Evolutionary conservation across 2,888 invertebrate species (phyloP), one percentile per base, ranked within the genome.

Genomic region (Lapara coniferarum): DNA sequence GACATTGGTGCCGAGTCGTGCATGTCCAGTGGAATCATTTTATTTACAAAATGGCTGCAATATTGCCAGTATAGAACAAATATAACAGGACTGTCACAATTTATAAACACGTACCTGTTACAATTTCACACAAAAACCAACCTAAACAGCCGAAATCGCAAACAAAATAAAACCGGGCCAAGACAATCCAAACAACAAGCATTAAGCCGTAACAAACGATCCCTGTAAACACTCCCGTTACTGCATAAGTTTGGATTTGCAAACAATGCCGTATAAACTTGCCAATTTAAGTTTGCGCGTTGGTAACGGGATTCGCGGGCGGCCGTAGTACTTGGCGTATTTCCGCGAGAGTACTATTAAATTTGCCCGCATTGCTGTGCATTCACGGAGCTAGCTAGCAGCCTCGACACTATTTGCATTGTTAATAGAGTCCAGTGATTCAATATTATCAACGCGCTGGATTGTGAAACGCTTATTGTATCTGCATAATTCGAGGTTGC

Each of bases 351-450:
- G 57, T 66, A 68, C 0, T 37, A 13, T 46, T 69, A 73, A 67
- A 59, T 74, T 80, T 77, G 81, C 78, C 74, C 59, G 68, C 75
- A 76, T 78, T 81, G 82, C 80, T 82, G 79, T 87, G 89, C 89
- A 89, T 88, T 89, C 85, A 85, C 87, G 85, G 81, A 85, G 86
- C 85, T 85, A 81, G 87, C 85, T 85, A 78, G 84, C 84, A 81
- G 77, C 85, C 82, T 81, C 83, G 83, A 82, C 84, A 85, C 79
- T 88, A 89, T 89, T 89, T 89, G 89, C 90, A 89, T 89, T 89
- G 90, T 89, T 90, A 90, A 90, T 90, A 88, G 82, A 89, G 85
- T 87, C 84, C 84, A 87, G 88, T 86, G 88, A 89, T 89, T 89
- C 86, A 88, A 90, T 90, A 87, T 88, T 88, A 89, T 89, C 84